These are phyloP conservation scores for Phocoena phocoena DNA, from an alignment of 2,113 vertebrate genomes.

Conservation along the genomic window DNA sequence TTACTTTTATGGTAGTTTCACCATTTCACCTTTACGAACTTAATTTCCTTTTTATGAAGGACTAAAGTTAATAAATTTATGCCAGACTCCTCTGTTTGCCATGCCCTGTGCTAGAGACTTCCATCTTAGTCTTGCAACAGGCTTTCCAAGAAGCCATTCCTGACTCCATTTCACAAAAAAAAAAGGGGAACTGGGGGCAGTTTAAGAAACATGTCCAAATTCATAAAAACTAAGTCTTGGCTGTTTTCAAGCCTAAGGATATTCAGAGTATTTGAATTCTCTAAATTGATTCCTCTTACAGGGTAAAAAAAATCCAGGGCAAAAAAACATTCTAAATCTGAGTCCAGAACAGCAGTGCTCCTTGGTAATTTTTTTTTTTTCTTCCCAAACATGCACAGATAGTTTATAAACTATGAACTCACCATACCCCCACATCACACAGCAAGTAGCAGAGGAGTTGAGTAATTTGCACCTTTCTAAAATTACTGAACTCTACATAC, in stretches of 20 bases:
- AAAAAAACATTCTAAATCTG: not conserved
- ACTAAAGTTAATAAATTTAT: not conserved
- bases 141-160: not conserved
- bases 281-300: not conserved
- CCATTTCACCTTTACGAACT: not conserved
- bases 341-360: not conserved
- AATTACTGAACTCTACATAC: not conserved
- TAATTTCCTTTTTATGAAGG: not conserved
- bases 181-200: not conserved
- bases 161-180: not conserved
- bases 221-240: not conserved
- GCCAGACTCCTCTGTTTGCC: not conserved
- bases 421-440: not conserved
- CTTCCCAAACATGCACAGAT: not conserved
- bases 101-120: not conserved
- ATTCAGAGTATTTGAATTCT: not conserved
- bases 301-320: not conserved
- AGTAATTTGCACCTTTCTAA: constrained; percentile 20
- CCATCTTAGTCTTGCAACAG: not conserved
- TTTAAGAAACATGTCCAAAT: constrained; percentile 13
- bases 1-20: not conserved
- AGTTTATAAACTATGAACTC: not conserved
- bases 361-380: not conserved
- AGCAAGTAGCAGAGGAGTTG: not conserved
- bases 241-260: not conserved